Evolutionary conservation across 2,888 invertebrate genomes (phyloP).

Genomic region (Seira sanloemensis): DNA sequence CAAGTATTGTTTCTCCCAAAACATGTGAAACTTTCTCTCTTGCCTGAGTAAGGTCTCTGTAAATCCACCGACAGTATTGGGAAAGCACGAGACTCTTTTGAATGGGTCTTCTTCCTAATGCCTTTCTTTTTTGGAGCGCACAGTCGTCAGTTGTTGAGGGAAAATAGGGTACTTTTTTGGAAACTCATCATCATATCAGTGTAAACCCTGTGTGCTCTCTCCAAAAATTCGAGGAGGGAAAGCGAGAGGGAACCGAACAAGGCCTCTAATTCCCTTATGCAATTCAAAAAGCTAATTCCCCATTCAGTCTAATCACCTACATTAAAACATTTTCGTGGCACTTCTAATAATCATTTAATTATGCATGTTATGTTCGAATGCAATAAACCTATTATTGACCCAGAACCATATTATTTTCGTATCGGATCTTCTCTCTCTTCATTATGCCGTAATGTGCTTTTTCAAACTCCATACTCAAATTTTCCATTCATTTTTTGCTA

Average conservation of each 20-base stretch:
- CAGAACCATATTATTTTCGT: conserved; percentile 50
- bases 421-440: conserved; percentile 45
- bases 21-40: not conserved
- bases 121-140: conserved; percentile 2
- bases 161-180: conserved; percentile 7
- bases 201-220: not conserved
- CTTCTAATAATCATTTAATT: conserved; percentile 63
- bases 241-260: conserved; percentile 40
- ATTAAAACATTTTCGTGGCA: conserved; percentile 64
- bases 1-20: not conserved
- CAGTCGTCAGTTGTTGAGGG: not conserved
- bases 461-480: conserved; percentile 36
- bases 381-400: conserved; percentile 64
- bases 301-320: conserved; percentile 64
- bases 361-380: conserved; percentile 58
- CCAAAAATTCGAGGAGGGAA: no score
- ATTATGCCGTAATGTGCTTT: conserved; percentile 13
- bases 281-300: conserved; percentile 65
- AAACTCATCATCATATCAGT: not conserved
- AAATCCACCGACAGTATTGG: no score
- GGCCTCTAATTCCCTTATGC: conserved; percentile 63
- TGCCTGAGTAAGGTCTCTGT: no score
- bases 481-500: not conserved
- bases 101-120: not conserved
- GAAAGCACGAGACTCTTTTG: not conserved